Base-by-base conservation (phyloP, 2,888 invertebrate genomes). In the Andrena fulva region DNA sequence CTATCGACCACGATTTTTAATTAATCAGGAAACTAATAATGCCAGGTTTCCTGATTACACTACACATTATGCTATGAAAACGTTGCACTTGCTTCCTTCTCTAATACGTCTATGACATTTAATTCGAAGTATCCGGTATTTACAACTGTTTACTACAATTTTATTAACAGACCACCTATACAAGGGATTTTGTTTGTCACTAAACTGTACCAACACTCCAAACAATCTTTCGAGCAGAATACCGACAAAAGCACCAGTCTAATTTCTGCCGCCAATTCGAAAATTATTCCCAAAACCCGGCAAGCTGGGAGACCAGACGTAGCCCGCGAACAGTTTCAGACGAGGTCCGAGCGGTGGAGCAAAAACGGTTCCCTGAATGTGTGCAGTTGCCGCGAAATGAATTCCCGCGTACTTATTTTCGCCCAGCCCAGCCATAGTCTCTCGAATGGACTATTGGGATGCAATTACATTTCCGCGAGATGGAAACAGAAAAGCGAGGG, bases 381-480 rank as follows among this genome's bases (percentile, higher is more conserved):
- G 31, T 67, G 54, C 67, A 52, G 42, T 42, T 33, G 35, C 48
- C n/a, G 31, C 52, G 52, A 60, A 66, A 70, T 59, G 70, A 78
- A 80, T 80, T 67, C 20, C 27, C 60, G 52, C 16, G 42, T 63
- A 79, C 72, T 71, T 80, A 67, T 67, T 63, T 71, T 67, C 67
- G 6, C 67, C 31, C 10, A n/a, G 48, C 7, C 8, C 54, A 1
- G 54, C 8, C 54, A 27, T 27, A 20, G 35, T 33, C 24, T 24
- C 24, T 6, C 31, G 60, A 70, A 66, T 60, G 60, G 52, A 48
- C 66, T 66, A 72, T 80, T 68, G 72, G 71, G 67, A 56, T 56
- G 80, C 72, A 80, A 80, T 80, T 72, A 80, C 80, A 70, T 66
- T 72, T 56, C 48, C 42, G 72, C 35, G 27, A 33, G 52, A 70